Evolutionary conservation across 2,888 invertebrate genomes (phyloP).

Genomic region (Zygogramma bicolorata): DNA sequence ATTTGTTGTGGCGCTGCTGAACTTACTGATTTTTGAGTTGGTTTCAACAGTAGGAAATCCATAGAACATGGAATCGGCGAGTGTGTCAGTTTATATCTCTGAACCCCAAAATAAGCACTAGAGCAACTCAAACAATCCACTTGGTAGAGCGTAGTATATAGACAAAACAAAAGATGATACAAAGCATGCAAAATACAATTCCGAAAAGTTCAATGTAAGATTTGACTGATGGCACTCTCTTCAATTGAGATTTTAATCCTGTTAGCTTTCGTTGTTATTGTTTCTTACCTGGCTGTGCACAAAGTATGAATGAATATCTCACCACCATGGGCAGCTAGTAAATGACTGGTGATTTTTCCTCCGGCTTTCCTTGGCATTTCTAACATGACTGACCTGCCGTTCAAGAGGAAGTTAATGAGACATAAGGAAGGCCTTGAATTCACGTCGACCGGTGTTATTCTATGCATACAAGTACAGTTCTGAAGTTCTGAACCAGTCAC

Average conservation of each 20-base stretch:
- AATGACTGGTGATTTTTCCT: conserved; percentile 90
- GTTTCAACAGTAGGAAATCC: no score
- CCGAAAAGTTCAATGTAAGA: no score
- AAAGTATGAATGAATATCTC: conserved; percentile 96
- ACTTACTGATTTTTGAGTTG: no score
- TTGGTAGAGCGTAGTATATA: no score
- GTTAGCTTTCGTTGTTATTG: not conserved
- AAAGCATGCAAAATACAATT: no score
- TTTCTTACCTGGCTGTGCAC: conserved; percentile 74
- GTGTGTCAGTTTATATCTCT: no score
- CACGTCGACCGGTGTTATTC: conserved; percentile 96
- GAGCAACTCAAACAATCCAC: no score
- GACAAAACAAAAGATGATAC: no score
- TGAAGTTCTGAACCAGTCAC: conserved; percentile 84
- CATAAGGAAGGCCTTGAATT: conserved; percentile 97
- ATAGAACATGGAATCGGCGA: no score
- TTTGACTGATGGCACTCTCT: no score
- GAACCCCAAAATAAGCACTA: no score
- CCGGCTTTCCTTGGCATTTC: conserved; percentile 90
- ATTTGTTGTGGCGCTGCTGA: no score
- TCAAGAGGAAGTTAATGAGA: conserved; percentile 95
- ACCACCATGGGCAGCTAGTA: conserved; percentile 93
- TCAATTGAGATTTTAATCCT: not conserved
- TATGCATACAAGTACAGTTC: conserved; percentile 86
- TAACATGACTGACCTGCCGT: conserved; percentile 91